Percentiles rank a stretch among this genome's conserved stretches.
phyloP scores from a whole-genome alignment of 2,888 invertebrate species.

The Apantesis nais region DNA sequence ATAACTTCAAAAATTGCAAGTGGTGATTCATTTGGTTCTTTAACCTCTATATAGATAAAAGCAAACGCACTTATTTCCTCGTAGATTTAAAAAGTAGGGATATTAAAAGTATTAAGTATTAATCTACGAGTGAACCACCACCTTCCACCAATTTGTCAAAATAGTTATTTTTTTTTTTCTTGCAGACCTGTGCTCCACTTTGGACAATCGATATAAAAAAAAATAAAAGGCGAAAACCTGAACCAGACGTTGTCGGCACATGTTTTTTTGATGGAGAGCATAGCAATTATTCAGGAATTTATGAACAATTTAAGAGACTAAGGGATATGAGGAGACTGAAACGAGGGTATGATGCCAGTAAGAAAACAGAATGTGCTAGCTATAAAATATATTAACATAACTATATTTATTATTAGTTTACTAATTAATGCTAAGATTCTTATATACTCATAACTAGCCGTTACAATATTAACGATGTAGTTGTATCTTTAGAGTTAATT shows the following conservation, averaged over 20 bases:
- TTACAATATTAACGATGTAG: too few relatives aligned
- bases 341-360: neutral
- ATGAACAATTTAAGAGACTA: neutral
- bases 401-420: too few relatives aligned
- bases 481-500: too few relatives aligned
- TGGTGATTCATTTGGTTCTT: too few relatives aligned
- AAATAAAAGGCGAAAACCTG: neutral
- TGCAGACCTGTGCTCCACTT: constrained; percentile 39
- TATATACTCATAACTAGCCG: too few relatives aligned
- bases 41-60: too few relatives aligned
- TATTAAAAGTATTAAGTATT: too few relatives aligned
- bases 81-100: too few relatives aligned
- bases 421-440: too few relatives aligned
- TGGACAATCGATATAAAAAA: constrained; percentile 13
- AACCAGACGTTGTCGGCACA: constrained; percentile 22
- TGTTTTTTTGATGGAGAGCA: constrained; percentile 23
- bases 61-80: too few relatives aligned
- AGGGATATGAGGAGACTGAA: accelerated
- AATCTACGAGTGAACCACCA: neutral
- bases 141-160: neutral
- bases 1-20: too few relatives aligned
- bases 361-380: too few relatives aligned
- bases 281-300: neutral
- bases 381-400: neutral
- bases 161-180: neutral